These are phyloP conservation scores for Elaphurus davidianus DNA, from an alignment of 2,113 vertebrate genomes.

Conservation along the genomic window DNA sequence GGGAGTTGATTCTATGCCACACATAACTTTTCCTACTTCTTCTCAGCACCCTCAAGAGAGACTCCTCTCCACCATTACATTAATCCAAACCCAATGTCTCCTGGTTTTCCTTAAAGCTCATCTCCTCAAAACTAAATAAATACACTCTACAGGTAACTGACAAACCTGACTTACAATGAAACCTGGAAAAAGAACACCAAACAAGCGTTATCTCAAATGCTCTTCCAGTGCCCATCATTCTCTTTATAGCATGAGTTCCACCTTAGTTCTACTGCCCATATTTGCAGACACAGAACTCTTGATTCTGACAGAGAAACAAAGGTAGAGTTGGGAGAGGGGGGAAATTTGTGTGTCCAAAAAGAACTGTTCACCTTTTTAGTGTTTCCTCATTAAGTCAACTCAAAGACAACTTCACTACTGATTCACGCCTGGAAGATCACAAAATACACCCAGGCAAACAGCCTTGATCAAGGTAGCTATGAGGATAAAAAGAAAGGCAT, in stretches of 20 bases:
- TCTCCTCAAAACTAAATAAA: neutral
- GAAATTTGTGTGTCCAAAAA: neutral
- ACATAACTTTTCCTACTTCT: neutral
- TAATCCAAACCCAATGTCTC: neutral
- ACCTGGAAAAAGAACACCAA: neutral
- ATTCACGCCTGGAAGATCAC: neutral
- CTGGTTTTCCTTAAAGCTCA: neutral
- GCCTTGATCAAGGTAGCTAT: neutral
- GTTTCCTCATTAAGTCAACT: neutral
- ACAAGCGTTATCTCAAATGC: neutral
- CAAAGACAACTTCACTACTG: neutral
- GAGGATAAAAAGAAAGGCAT: neutral
- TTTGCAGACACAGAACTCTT: neutral
- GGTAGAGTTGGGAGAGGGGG: neutral
- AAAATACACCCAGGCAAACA: neutral
- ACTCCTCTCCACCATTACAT: neutral
- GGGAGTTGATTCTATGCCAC: neutral
- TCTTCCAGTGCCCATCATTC: neutral
- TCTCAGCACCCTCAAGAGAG: neutral
- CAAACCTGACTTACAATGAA: neutral
- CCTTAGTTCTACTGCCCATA: neutral
- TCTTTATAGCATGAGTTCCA: neutral
- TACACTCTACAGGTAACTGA: neutral
- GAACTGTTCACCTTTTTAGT: neutral
- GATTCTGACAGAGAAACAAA: neutral